These are phyloP conservation scores for Mythimna impura DNA, from an alignment of 2,888 invertebrate genomes.

Conservation along the genomic window DNA sequence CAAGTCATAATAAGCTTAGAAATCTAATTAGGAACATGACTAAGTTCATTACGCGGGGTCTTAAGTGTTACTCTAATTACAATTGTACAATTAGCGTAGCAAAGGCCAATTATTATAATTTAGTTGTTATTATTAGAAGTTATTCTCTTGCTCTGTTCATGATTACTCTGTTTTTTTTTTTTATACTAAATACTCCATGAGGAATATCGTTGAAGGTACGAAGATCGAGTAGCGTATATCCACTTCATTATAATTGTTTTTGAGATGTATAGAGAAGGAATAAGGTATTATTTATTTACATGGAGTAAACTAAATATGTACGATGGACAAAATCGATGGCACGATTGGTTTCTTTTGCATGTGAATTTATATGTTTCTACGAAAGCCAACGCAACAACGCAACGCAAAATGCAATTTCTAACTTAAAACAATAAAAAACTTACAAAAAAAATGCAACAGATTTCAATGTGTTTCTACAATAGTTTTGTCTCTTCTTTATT, in stretches of 20 bases:
- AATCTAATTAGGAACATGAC: constrained; percentile 49
- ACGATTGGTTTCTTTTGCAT: too few species aligned
- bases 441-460: too few species aligned
- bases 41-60: constrained; percentile 38
- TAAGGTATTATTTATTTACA: neutral
- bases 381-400: too few species aligned
- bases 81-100: constrained; percentile 32
- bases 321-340: too few species aligned
- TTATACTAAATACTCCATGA: neutral
- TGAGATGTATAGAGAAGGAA: neutral
- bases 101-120: neutral
- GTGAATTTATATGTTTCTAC: too few species aligned
- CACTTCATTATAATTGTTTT: neutral
- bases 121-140: neutral
- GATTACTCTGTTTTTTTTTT: constrained; percentile 2
- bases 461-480: too few species aligned
- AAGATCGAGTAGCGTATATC: neutral
- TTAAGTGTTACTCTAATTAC: constrained; percentile 43
- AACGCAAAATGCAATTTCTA: too few species aligned
- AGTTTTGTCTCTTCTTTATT: too few species aligned
- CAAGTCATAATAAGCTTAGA: constrained; percentile 51
- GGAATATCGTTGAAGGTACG: neutral
- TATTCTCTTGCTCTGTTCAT: neutral
- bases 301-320: too few species aligned
- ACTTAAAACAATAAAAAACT: too few species aligned